These are phyloP conservation scores for Antheraea yamamai DNA, from an alignment of 2,888 invertebrate species.

Conservation along the genomic window DNA sequence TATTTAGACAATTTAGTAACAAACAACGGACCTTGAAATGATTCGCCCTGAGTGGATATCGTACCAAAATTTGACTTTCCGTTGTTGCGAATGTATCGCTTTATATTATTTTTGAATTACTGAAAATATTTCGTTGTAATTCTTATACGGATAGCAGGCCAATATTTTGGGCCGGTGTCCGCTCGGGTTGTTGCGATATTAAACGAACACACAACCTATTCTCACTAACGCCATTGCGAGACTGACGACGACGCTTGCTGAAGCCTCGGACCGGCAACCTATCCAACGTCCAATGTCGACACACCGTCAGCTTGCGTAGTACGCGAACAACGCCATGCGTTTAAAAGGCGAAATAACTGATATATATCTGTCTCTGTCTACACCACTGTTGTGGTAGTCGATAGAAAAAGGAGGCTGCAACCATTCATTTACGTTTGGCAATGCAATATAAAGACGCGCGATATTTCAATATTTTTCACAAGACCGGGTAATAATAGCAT, in stretches of 20 bases:
- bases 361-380: constrained; percentile 58
- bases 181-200: constrained; percentile 77
- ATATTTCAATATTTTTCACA: constrained; percentile 66
- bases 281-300: constrained; percentile 82
- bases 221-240: constrained; percentile 81
- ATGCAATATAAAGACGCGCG: constrained; percentile 59
- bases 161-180: constrained; percentile 83
- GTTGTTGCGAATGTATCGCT: constrained; percentile 68
- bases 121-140: constrained; percentile 72
- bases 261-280: constrained; percentile 75
- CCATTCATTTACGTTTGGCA: constrained; percentile 80
- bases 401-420: constrained; percentile 56
- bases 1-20: constrained; percentile 74
- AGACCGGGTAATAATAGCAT: constrained; percentile 38
- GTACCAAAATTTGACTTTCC: constrained; percentile 82
- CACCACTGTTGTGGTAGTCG: constrained; percentile 27
- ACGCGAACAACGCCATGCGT: constrained; percentile 74
- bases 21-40: constrained; percentile 81
- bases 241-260: constrained; percentile 65
- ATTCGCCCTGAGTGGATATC: constrained; percentile 81
- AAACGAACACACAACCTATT: constrained; percentile 76
- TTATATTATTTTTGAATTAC: constrained; percentile 68
- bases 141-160: constrained; percentile 78
- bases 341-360: constrained; percentile 41
- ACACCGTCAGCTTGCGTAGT: constrained; percentile 81